phyloP scores from a whole-genome alignment of 2,113 vertebrate genomes.

The Sander lucioperca region DNA sequence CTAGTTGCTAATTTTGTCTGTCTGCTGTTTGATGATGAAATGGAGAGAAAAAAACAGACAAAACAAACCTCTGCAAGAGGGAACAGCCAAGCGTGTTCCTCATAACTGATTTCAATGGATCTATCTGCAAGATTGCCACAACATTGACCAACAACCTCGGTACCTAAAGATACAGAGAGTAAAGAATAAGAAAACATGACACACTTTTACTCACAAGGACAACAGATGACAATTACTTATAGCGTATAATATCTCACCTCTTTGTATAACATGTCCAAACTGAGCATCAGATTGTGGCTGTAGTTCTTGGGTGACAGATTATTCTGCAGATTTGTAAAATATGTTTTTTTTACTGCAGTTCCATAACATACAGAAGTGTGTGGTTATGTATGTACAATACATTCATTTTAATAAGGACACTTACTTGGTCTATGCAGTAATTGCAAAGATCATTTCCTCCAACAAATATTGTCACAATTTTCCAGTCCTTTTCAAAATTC shows the following conservation, averaged over 20 bases:
- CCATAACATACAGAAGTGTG: neutral
- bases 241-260: constrained; percentile 82
- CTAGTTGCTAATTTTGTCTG: neutral
- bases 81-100: constrained; percentile 79
- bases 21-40: constrained; percentile 1
- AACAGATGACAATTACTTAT: neutral
- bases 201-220: neutral
- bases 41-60: neutral
- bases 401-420: constrained; percentile 21
- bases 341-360: constrained; percentile 3
- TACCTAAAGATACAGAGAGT: constrained; percentile 81
- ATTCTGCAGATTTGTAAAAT: constrained; percentile 74
- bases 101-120: constrained; percentile 79
- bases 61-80: constrained; percentile 85
- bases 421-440: constrained; percentile 89
- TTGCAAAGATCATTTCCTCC: constrained; percentile 90
- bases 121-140: constrained; percentile 87
- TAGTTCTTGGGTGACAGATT: constrained; percentile 84
- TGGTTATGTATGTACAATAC: neutral
- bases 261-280: constrained; percentile 88
- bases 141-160: constrained; percentile 90
- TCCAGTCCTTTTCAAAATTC: constrained; percentile 91
- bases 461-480: constrained; percentile 91
- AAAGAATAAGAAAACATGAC: neutral
- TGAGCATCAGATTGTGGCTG: constrained; percentile 81